These are phyloP conservation scores for Eupleurogrammus muticus DNA, from an alignment of 2,797 vertebrate genomes.

Conservation along the genomic window DNA sequence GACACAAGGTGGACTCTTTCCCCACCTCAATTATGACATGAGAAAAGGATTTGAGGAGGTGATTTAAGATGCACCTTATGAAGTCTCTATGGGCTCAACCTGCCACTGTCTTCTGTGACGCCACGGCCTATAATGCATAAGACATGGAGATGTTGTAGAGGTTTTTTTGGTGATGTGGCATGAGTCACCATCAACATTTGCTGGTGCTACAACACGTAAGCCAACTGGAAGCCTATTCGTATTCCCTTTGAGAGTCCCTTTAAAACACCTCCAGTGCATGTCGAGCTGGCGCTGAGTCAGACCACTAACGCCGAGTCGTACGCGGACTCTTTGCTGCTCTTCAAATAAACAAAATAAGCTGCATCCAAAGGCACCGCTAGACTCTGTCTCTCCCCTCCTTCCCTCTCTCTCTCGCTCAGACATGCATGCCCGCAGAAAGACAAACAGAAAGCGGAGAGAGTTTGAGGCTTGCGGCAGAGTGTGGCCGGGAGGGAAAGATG, in stretches of 20 bases:
- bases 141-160: slow-evolving; percentile 19
- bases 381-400: slow-evolving; percentile 12
- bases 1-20: no score
- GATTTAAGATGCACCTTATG: not conserved
- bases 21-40: not conserved
- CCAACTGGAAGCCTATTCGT: slow-evolving; percentile 63
- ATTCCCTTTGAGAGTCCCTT: slow-evolving; percentile 52
- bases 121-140: not conserved
- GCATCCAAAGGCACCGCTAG: slow-evolving; percentile 30
- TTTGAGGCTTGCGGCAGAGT: slow-evolving; percentile 23
- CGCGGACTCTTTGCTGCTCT: slow-evolving; percentile 41
- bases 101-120: not conserved
- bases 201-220: slow-evolving; percentile 28
- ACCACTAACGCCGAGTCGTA: slow-evolving; percentile 56
- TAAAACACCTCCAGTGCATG: slow-evolving; percentile 43
- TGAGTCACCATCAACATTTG: slow-evolving; percentile 35
- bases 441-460: slow-evolving; percentile 29
- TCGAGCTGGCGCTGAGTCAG: slow-evolving; percentile 48
- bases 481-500: slow-evolving; percentile 37
- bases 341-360: slow-evolving; percentile 72
- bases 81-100: not conserved
- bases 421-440: slow-evolving; percentile 25
- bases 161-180: slow-evolving; percentile 57
- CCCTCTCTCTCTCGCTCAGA: slow-evolving; percentile 18
- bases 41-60: not conserved